phyloP scores from a whole-genome alignment of 2,113 vertebrate species.

The Salvator merianae region DNA sequence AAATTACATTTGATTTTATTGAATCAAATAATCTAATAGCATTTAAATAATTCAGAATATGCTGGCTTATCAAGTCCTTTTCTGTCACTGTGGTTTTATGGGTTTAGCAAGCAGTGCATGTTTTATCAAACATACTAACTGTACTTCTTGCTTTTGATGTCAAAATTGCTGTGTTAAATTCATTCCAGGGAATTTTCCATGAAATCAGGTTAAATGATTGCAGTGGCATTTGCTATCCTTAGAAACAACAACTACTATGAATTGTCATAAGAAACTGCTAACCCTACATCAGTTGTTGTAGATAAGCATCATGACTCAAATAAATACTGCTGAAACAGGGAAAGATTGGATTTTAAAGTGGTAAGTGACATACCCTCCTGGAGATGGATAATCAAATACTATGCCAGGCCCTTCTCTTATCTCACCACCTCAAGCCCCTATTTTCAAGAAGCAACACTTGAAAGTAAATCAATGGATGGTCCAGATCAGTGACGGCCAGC shows the following conservation, averaged over 20 bases:
- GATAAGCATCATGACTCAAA: slow-evolving; percentile 55
- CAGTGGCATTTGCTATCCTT: slow-evolving; percentile 3
- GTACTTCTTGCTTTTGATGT: slow-evolving; percentile 14
- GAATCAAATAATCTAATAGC: neutral
- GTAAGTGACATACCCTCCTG: slow-evolving; percentile 12
- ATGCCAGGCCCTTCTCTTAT: neutral
- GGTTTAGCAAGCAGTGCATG: slow-evolving; percentile 11
- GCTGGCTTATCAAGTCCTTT: neutral
- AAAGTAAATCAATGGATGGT: no score
- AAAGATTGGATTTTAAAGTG: slow-evolving; percentile 32
- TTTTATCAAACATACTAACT: neutral
- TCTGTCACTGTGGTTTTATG: neutral
- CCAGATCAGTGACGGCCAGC: neutral
- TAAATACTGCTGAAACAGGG: slow-evolving; percentile 44
- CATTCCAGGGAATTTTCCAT: neutral
- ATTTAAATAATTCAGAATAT: slow-evolving; percentile 13
- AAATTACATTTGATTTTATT: slow-evolving; percentile 12
- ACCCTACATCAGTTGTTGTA: slow-evolving; percentile 50
- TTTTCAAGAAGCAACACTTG: neutral
- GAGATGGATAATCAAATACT: neutral
- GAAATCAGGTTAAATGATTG: slow-evolving; percentile 3
- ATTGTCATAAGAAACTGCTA: slow-evolving; percentile 41
- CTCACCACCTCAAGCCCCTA: neutral
- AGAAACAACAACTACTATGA: slow-evolving; percentile 25
- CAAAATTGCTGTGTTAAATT: neutral